Conservation (phyloP, 2,797 vertebrate genomes). For the Nasua narica region DNA sequence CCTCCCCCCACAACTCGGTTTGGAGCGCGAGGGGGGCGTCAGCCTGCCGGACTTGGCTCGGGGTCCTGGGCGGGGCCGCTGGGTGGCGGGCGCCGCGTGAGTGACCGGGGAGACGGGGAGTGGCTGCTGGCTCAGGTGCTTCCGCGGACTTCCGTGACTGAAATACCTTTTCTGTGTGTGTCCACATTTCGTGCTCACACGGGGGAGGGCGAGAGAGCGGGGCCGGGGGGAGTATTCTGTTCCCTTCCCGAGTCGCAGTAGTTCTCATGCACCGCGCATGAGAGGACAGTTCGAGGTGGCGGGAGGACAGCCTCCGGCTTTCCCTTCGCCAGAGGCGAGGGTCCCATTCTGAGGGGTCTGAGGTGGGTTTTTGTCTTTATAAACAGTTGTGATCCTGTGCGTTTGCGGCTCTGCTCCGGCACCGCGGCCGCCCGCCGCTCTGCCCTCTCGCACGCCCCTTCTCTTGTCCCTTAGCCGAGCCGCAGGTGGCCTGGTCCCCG, state of each 20-base stretch:
- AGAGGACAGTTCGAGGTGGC: neutral
- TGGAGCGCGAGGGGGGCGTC: neutral
- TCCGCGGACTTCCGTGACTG: neutral
- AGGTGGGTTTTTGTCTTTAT: neutral
- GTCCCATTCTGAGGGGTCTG: neutral
- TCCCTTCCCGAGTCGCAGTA: accelerated
- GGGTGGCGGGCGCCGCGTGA: neutral
- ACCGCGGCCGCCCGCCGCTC: accelerated
- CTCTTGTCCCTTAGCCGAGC: neutral
- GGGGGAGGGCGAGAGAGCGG: too few species aligned
- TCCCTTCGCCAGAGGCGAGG: accelerated
- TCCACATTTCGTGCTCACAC: neutral
- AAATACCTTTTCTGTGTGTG: neutral
- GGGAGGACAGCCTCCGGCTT: neutral
- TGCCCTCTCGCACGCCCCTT: neutral
- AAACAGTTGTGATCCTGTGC: neutral
- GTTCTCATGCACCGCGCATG: neutral
- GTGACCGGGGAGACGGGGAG: neutral
- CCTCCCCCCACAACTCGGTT: neutral
- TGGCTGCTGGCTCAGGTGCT: accelerated
- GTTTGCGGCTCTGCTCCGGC: neutral
- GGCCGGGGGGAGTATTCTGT: neutral
- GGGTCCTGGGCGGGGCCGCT: too few species aligned
- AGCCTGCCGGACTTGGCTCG: neutral
- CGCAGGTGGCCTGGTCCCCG: neutral